Percentiles rank a stretch among this genome's conserved stretches.
Conservation (phyloP, 2,888 invertebrate species). For the Miltochrista miniata region DNA sequence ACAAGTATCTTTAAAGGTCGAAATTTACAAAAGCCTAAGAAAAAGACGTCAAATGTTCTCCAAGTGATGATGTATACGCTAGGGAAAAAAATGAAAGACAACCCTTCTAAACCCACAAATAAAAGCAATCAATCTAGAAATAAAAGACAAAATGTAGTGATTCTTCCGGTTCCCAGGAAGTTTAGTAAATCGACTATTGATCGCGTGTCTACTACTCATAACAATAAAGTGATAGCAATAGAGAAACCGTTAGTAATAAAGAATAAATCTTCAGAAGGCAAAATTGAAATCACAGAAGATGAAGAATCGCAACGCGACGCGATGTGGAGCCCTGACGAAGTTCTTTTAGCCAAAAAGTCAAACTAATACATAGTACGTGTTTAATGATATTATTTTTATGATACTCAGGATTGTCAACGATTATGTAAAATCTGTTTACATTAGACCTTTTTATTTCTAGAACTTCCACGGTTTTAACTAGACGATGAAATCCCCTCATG, state of each 20-base stretch:
- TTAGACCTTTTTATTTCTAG: too few relatives aligned
- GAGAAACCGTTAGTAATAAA: conserved; percentile 47
- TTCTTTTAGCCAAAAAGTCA: conserved; percentile 29
- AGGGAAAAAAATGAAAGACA: conserved; percentile 44
- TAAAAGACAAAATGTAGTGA: conserved; percentile 45
- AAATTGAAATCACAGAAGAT: conserved; percentile 1
- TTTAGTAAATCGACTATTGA: conserved; percentile 23
- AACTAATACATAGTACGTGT: neutral
- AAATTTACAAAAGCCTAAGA: neutral
- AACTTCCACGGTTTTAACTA: too few relatives aligned
- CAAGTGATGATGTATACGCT: conserved; percentile 44
- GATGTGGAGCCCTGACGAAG: conserved; percentile 57
- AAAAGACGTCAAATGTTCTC: conserved; percentile 21
- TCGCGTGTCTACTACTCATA: conserved; percentile 12
- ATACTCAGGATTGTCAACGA: too few relatives aligned
- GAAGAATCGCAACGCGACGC: conserved; percentile 35
- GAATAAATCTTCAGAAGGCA: conserved; percentile 32
- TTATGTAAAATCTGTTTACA: too few relatives aligned
- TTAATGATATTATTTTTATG: too few relatives aligned
- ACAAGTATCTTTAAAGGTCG: conserved; percentile 27
- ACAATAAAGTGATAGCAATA: conserved; percentile 17
- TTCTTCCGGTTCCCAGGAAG: conserved; percentile 44
- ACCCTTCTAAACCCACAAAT: conserved; percentile 21
- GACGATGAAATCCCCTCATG: too few relatives aligned
- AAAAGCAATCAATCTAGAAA: conserved; percentile 13